Base-by-base conservation (phyloP, 2,113 vertebrate species). In the Lepisosteus osseus region DNA sequence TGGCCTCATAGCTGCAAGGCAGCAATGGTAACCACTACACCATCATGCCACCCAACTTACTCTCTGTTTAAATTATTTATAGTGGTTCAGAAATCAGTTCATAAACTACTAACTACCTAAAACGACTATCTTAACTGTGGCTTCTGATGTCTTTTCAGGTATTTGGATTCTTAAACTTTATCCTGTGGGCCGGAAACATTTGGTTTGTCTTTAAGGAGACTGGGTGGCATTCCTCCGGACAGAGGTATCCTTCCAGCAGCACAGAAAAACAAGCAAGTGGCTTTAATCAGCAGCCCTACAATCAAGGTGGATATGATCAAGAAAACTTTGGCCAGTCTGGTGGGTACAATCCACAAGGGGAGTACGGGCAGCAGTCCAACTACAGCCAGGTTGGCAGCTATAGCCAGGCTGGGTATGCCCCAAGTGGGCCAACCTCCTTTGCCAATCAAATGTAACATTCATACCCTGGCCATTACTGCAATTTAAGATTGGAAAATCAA, bases 141-240 rank as follows among this genome's bases (percentile, higher is more conserved):
- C 6, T 64, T 54, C 12, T 54, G 54, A 6, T 70, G 9, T 74
- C 41, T 13, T 74, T 64, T 43, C 74, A 99, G 97, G 95, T 93
- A 55, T 99, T 99, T 80, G 97, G 97, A 74, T 99, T 94, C 89
- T 92, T 99, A 82, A 99, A 99, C 90, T 99, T 99, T 80, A 95
- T 99, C 72, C 94, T 99, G 15, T 99, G 97, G 97, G 97, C 97
- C 76, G 97, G 97, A 80, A 99, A 99, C 86, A 99, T 99, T 85
- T 99, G 97, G 97, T 99, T 99, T 86, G 97, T 99, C 82, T 99
- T 99, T 84, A 99, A 99, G 89, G 97, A 99, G 90, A 99, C 97
- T 0, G 86, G 93, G 68, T 99, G 97, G 97, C 97, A 98, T 73
- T 95, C 97, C 81, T 94, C 95, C 0, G 90, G 94, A 7, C 91